These are phyloP conservation scores for Ramphastos sulfuratus DNA, from an alignment of 2,113 vertebrate genomes.

Conservation along the genomic window DNA sequence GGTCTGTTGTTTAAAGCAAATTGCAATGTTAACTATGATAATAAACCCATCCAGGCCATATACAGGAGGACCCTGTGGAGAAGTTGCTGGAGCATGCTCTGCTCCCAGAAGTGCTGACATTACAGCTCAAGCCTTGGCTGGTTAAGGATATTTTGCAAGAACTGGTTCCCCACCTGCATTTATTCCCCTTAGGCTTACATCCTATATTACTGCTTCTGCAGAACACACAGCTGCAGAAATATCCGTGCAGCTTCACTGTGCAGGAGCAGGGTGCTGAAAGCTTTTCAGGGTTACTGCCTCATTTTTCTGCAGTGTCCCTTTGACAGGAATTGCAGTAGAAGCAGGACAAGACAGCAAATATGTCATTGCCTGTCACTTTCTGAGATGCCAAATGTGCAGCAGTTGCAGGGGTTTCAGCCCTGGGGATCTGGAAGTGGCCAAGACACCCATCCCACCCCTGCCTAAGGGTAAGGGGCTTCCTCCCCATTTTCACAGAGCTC, in stretches of 20 bases:
- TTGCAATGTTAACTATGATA: background rate
- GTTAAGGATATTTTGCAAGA: slow-evolving; percentile 22
- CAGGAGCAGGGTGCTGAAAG: background rate
- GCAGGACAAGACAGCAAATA: background rate
- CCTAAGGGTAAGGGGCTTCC: background rate
- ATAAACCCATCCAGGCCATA: background rate
- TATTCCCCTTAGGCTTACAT: background rate
- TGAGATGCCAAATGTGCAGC: background rate
- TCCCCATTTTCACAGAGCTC: background rate
- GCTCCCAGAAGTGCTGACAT: background rate
- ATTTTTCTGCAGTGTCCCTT: background rate
- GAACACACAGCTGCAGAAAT: background rate
- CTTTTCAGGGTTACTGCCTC: background rate
- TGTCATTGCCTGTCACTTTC: rapidly evolving
- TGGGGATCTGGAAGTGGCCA: rapidly evolving
- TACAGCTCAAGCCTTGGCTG: background rate
- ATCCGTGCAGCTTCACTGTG: background rate
- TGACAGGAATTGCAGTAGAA: background rate
- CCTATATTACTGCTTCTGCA: background rate
- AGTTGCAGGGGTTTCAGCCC: background rate
- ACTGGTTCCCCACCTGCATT: slow-evolving; percentile 18
- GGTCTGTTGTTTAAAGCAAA: background rate
- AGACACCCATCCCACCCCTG: background rate
- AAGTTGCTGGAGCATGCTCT: background rate
- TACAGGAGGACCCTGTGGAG: background rate